A percentile compares a stretch with the other conserved stretches of the same genome.
These are phyloP conservation scores for Chunga burmeisteri DNA, from an alignment of 2,113 vertebrate species.

Conservation along the genomic window DNA sequence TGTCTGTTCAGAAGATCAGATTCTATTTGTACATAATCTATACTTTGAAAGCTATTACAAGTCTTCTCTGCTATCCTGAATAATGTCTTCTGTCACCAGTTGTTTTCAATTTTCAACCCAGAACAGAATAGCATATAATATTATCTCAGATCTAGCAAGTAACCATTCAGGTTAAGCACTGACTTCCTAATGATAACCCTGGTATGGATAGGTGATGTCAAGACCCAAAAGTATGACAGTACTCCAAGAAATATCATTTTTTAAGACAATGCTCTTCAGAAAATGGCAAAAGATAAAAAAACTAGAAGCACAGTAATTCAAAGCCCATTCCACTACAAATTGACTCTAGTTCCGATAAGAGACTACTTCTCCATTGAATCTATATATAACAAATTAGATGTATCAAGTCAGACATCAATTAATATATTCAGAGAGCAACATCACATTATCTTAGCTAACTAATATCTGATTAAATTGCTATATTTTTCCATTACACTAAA, in stretches of 20 bases:
- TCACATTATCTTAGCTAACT: constrained; percentile 39
- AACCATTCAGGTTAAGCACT: background rate
- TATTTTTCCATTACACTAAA: constrained; percentile 30
- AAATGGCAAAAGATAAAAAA: background rate
- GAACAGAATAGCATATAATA: background rate
- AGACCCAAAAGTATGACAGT: background rate
- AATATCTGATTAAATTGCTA: constrained; percentile 13
- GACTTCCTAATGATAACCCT: background rate
- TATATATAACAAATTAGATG: constrained; percentile 10
- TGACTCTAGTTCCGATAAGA: background rate
- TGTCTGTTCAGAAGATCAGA: background rate
- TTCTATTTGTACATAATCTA: background rate
- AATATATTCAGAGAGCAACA: constrained; percentile 33
- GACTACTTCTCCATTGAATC: constrained; percentile 1
- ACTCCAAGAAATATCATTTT: background rate
- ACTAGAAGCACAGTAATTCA: background rate
- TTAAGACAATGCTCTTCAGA: background rate
- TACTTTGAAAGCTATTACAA: background rate
- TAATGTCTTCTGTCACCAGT: background rate
- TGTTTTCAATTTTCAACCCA: background rate
- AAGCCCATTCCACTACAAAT: background rate
- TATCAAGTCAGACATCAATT: constrained; percentile 43
- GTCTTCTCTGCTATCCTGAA: background rate
- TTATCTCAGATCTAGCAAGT: background rate
- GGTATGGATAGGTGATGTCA: background rate